Evolutionary conservation across 2,113 vertebrate genomes (phyloP), one percentile per base, ranked within the genome.

Genomic region (Martes martes): DNA sequence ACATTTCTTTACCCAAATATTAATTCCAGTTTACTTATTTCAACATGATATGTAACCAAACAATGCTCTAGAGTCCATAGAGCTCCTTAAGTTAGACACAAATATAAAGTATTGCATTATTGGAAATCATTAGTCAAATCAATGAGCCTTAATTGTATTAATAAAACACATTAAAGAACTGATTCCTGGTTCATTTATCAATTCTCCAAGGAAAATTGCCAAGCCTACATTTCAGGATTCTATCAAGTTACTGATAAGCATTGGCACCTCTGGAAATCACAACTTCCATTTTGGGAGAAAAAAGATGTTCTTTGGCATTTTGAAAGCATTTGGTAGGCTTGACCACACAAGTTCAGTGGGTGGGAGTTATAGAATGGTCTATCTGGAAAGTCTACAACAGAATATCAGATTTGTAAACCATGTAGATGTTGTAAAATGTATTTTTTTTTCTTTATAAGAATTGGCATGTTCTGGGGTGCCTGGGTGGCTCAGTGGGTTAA

Each of bases 141-240:
- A 96, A 83, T 86, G 42, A 95, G 31, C 9, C 47, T 95, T 91
- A 83, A 74, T 45, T 81, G 2, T 67, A 96, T 95, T 91, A 91
- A 91, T 90, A 39, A 93, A 96, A 42, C 5, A 39, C 1, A 10
- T 52, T 71, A 88, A 92, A 50, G 11, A 94, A 63, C 6, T 11
- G 23, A 91, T 83, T 4, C 19, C 42, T n/a, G 39, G 4, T 18
- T 80, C n/a, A 95, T 90, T 92, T 69, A 65, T 97, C 33, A 93
- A 1, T 84, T 79, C 10, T 90, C 47, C 4, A 79, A 84, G 47
- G 63, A 83, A 92, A 85, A 28, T 84, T 69, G 18, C 33, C 63
- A 92, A 79, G 6, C 4, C 24, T 94, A 7, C 2, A 63, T 59
- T 78, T 71, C 19, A 78, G 42, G 28, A 36, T 91, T 2, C 9